Evolutionary conservation across 1,140 invertebrate genomes (phyloP).

Genomic region (Apocrypta bakeri): DNA sequence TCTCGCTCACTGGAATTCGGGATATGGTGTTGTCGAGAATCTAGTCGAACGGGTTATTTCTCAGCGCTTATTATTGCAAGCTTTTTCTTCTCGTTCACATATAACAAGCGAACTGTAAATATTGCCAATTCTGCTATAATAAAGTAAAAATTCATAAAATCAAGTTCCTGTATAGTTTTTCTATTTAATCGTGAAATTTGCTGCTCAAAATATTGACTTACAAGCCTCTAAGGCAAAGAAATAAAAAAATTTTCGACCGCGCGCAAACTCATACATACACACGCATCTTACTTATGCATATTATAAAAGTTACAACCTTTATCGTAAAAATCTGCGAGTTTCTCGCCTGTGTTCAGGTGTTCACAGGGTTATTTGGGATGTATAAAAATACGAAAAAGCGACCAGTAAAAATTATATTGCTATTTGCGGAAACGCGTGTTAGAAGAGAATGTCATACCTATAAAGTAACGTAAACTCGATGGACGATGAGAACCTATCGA

Average conservation of each 20-base stretch:
- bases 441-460: not conserved
- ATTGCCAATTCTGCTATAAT: too few relatives aligned
- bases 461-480: not conserved
- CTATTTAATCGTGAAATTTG: too few relatives aligned
- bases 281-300: too few relatives aligned
- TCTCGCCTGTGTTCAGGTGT: not conserved
- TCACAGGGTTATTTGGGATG: not conserved
- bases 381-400: not conserved
- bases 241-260: not conserved
- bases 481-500: not conserved
- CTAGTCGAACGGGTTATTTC: not conserved
- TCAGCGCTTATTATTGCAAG: not conserved
- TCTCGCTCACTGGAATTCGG: not conserved
- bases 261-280: not conserved
- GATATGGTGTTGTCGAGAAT: not conserved
- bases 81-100: not conserved
- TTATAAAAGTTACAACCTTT: not conserved
- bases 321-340: not conserved
- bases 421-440: not conserved
- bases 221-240: too few relatives aligned
- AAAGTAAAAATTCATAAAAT: too few relatives aligned
- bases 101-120: conserved; percentile 11
- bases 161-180: too few relatives aligned
- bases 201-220: too few relatives aligned
- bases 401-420: not conserved